Conservation (phyloP, 2,888 invertebrate genomes). For the Acleris emargana region DNA sequence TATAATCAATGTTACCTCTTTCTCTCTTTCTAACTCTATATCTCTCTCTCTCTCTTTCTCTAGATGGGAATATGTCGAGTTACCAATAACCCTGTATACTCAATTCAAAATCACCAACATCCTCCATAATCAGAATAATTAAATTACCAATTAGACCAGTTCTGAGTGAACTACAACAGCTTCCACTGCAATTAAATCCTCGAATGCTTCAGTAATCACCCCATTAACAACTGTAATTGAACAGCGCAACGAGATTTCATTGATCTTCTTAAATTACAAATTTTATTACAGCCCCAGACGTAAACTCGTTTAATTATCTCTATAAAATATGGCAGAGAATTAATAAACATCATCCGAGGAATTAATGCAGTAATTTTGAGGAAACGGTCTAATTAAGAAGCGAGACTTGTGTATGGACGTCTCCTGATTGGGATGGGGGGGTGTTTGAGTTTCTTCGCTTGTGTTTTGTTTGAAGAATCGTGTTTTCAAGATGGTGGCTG, state of each 20-base stretch:
- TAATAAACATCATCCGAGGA: conserved; percentile 57
- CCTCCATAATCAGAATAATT: not conserved
- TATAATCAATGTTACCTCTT: no score
- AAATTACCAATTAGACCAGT: conserved; percentile 7
- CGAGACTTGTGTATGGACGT: conserved; percentile 25
- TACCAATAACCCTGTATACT: no score
- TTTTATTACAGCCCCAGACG: conserved; percentile 13
- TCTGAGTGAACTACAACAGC: conserved; percentile 20
- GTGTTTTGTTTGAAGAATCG: not conserved
- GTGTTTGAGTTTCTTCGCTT: not conserved
- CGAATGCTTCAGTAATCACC: conserved; percentile 6
- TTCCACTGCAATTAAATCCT: conserved; percentile 16
- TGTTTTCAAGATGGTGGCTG: not conserved
- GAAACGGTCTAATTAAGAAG: conserved; percentile 31
- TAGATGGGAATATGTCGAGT: no score
- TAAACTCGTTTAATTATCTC: conserved; percentile 14
- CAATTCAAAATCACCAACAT: no score
- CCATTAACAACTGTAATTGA: conserved; percentile 28
- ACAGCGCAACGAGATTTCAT: conserved; percentile 23
- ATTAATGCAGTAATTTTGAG: conserved; percentile 59
- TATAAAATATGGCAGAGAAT: conserved; percentile 35
- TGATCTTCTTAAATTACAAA: conserved; percentile 26
- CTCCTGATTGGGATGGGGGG: conserved; percentile 18
- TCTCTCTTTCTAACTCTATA: no score
- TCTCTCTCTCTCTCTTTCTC: no score